Base-by-base conservation (phyloP, 2,797 vertebrate genomes). In the Lacerta bilineata region DNA sequence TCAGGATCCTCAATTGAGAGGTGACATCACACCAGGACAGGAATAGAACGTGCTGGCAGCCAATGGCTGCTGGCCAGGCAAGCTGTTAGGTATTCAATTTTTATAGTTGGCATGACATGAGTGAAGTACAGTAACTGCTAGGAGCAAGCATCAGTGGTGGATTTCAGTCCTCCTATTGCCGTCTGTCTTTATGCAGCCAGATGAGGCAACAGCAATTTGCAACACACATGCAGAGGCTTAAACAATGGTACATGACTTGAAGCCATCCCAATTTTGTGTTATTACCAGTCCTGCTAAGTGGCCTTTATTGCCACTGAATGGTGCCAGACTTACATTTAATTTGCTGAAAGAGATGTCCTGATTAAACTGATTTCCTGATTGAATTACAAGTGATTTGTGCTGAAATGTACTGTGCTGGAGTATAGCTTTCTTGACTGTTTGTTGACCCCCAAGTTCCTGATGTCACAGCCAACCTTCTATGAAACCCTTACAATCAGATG, bases 291-390 rank as follows among this genome's bases (percentile, higher is more conserved):
- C 76, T 46, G 85, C 84, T 82, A 94, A 93, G 90, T 75, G 87
- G 92, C 80, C 93, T 85, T 84, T 94, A 91, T 88, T 87, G 86
- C 90, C 87, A 92, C 90, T 94, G 92, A 91, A 94, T 93, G 88
- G 93, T 91, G 93, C 94, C 94, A 94, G 72, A 71, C 36, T 92
- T 94, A 92, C 94, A 95, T 95, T 93, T 94, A 50, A 85, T 94
- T 95, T 94, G 64, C 86, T 93, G 75, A 39, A 1, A 93, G 90
- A 95, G 59, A 89, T 89, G 80, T 85, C 90, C 91, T 13, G 0
- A 93, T 93, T 91, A 94, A 96, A 95, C 0, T 4, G 83, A 92
- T 95, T 92, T 93, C 76, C 50, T 90, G 89, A 92, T 91, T 89
- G 85, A 94, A 94, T 79, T 92, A 89, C 84, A 93, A 92, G 91